These are phyloP conservation scores for Anarhynchus alexandrinus DNA, from an alignment of 2,113 vertebrate genomes.

Conservation along the genomic window DNA sequence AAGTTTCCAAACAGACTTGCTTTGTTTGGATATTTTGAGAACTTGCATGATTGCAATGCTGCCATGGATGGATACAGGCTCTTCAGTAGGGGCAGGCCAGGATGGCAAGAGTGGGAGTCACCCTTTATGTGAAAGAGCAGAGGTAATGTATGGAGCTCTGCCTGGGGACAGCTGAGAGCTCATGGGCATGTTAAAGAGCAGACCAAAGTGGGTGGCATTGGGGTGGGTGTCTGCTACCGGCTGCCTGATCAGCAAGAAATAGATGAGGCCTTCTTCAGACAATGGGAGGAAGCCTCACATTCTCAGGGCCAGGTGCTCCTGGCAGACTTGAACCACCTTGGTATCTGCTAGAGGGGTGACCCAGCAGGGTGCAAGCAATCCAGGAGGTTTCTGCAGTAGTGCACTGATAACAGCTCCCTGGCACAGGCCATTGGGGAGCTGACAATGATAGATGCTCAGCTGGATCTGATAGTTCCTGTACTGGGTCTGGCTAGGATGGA, in stretches of 20 bases:
- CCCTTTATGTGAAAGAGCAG: not conserved
- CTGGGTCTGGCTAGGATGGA: not conserved
- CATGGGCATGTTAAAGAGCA: not conserved
- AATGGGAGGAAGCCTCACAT: not conserved
- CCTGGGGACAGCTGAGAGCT: not conserved
- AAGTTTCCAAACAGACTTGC: not conserved
- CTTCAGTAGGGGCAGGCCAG: not conserved
- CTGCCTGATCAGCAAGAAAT: not conserved
- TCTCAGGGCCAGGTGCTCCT: not conserved
- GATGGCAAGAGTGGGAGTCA: not conserved
- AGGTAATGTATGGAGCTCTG: not conserved
- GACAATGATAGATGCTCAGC: not conserved
- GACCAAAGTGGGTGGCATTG: too few relatives aligned
- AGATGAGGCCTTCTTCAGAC: not conserved
- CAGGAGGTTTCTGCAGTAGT: not conserved
- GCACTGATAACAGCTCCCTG: not conserved
- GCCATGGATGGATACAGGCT: not conserved
- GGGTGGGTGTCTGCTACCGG: not conserved
- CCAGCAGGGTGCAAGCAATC: not conserved
- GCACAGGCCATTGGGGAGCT: not conserved
- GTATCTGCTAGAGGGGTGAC: not conserved
- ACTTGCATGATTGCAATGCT: not conserved
- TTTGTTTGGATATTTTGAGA: not conserved
- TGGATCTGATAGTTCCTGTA: not conserved
- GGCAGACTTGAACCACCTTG: not conserved